A percentile compares a stretch with the other conserved stretches of the same genome.
Conservation (phyloP, 1,140 invertebrate species). For the Atta colombica region DNA sequence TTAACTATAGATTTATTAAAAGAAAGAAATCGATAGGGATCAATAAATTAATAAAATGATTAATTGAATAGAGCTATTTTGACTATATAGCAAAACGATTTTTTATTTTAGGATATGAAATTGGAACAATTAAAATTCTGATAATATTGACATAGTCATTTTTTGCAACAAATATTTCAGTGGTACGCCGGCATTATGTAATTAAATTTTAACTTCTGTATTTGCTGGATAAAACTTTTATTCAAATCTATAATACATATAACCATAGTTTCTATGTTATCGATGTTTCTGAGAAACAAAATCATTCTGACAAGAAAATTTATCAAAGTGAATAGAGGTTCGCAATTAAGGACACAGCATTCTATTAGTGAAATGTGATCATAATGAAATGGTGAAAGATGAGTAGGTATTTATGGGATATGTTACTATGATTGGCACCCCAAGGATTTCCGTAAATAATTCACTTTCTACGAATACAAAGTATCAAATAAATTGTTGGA, state of each 20-base stretch:
- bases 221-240: not conserved
- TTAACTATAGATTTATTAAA: not conserved
- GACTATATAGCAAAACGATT: not conserved
- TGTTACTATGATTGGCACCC: constrained; percentile 63
- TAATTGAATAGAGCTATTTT: not conserved
- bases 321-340: not conserved
- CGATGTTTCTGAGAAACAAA: not conserved
- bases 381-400: constrained; percentile 17
- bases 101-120: not conserved
- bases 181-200: no score
- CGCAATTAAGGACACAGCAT: constrained; percentile 6
- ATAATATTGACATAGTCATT: not conserved
- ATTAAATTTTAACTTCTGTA: constrained; percentile 19
- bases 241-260: not conserved
- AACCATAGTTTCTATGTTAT: not conserved
- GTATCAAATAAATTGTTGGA: constrained; percentile 2
- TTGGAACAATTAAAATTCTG: not conserved
- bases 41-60: not conserved
- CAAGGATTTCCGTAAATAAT: constrained; percentile 36
- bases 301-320: not conserved
- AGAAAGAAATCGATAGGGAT: not conserved
- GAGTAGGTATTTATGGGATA: constrained; percentile 3
- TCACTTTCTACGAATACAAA: not conserved
- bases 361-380: constrained; percentile 6
- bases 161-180: not conserved